phyloP scores from a whole-genome alignment of 2,888 invertebrate species.

The Catocala fraxini region DNA sequence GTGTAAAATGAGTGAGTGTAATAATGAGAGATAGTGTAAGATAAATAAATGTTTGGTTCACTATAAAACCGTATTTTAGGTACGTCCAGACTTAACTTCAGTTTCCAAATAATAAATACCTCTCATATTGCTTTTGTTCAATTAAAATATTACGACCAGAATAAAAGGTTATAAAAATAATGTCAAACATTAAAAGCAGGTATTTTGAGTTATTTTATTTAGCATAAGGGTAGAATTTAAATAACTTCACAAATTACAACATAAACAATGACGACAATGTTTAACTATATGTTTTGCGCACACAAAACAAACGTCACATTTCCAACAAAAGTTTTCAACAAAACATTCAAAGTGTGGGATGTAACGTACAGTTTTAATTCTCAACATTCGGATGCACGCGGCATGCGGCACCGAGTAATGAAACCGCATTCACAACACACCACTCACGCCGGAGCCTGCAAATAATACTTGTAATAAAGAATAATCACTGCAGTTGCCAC shows the following conservation, averaged over 20 bases:
- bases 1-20: too few relatives aligned
- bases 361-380: slow-evolving; percentile 39
- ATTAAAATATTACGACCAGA: too few relatives aligned
- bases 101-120: too few relatives aligned
- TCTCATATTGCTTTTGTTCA: too few relatives aligned
- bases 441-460: background rate
- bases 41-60: too few relatives aligned
- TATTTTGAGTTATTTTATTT: too few relatives aligned
- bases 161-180: too few relatives aligned
- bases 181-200: too few relatives aligned
- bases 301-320: slow-evolving; percentile 1
- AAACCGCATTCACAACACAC: slow-evolving; percentile 39
- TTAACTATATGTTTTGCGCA: background rate
- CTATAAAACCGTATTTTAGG: too few relatives aligned
- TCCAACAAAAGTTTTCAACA: slow-evolving; percentile 17
- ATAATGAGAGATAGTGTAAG: too few relatives aligned
- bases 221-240: background rate
- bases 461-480: slow-evolving; percentile 6
- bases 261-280: background rate
- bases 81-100: too few relatives aligned
- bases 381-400: slow-evolving; percentile 31
- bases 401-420: slow-evolving; percentile 33
- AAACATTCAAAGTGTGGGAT: slow-evolving; percentile 11
- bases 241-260: background rate
- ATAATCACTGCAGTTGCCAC: slow-evolving; percentile 9